Base-by-base conservation (phyloP, 2,888 invertebrate genomes). In the Stenoptilia bipunctidactyla region DNA sequence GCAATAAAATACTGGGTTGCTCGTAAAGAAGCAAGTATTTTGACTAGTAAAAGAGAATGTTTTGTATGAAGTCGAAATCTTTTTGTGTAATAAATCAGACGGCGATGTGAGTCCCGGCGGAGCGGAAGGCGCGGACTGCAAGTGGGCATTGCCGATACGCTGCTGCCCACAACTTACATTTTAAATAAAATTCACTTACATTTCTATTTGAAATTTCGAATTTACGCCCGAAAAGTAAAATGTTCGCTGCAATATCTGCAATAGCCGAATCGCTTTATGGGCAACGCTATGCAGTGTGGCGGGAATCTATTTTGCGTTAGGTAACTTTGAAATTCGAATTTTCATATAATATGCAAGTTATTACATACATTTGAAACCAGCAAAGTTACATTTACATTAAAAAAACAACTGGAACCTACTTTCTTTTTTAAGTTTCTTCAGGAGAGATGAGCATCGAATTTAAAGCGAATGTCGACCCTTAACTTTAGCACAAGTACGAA, bases 1-100 rank as follows among this genome's bases (percentile, higher is more conserved):
- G 56, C 59, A 63, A 68, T 70, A 70, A 69, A 71, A 65, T 69
- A 66, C 63, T 56, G 63, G 65, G 66, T 61, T 66, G 64, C 56
- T 64, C 69, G 66, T 70, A 71, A 72, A 72, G 65, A 56, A 67
- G 58, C 58, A 58, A 60, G 56, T 62, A 63, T 68, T 67, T 69
- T 64, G 64, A 65, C 65, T 20, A 20, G 4, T 3, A 20, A 20
- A 60, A 57, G 61, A 52, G 49, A 49, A 53, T 48, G 58, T 61
- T 70, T 65, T 60, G 60, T 57, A 50, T 53, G 58, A 61, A 63
- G 58, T 61, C 57, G 51, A 61, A 58, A 58, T 58, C 58, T 56
- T 55, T 66, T 67, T 50, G 58, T 56, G 69, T 65, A 56, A 73
- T 75, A 75, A 75, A 75, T 75, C 73, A 71, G 66, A 51, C 55